Conservation (phyloP, 2,888 invertebrate species). For the Antheraea yamamai region DNA sequence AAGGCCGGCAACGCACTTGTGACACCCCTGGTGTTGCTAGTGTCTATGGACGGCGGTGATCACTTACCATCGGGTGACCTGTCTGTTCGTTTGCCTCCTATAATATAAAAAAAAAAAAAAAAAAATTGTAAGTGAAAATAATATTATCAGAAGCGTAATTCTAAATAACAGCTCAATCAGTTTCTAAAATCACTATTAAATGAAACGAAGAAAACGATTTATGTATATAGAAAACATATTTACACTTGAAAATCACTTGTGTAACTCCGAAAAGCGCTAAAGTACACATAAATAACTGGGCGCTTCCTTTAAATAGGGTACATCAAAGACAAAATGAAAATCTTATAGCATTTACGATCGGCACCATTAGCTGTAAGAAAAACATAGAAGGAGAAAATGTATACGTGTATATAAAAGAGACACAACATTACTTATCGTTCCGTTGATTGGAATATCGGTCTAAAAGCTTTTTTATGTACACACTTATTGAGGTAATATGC, state of each 20-base stretch:
- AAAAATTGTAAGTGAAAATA: neutral
- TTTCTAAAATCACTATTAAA: neutral
- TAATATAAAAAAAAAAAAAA: no score
- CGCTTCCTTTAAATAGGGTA: constrained; percentile 54
- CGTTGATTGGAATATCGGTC: constrained; percentile 61
- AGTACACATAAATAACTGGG: constrained; percentile 41
- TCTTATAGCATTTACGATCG: constrained; percentile 66
- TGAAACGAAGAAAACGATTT: neutral
- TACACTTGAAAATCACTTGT: neutral
- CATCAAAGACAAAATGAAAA: constrained; percentile 63
- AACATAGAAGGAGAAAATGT: constrained; percentile 54
- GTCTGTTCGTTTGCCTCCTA: no score
- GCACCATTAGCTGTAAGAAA: constrained; percentile 60
- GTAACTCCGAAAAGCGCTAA: constrained; percentile 43
- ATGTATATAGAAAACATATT: neutral
- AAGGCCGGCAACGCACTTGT: no score
- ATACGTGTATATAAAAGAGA: constrained; percentile 54
- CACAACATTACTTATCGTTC: constrained; percentile 56
- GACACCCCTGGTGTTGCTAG: no score
- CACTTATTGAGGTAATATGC: constrained; percentile 53
- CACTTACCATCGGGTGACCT: no score
- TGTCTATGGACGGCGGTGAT: no score
- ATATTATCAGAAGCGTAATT: neutral
- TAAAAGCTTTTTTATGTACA: constrained; percentile 68
- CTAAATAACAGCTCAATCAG: neutral